Evolutionary conservation across 2,888 invertebrate genomes (phyloP).

Genomic region (Diploptera punctata): DNA sequence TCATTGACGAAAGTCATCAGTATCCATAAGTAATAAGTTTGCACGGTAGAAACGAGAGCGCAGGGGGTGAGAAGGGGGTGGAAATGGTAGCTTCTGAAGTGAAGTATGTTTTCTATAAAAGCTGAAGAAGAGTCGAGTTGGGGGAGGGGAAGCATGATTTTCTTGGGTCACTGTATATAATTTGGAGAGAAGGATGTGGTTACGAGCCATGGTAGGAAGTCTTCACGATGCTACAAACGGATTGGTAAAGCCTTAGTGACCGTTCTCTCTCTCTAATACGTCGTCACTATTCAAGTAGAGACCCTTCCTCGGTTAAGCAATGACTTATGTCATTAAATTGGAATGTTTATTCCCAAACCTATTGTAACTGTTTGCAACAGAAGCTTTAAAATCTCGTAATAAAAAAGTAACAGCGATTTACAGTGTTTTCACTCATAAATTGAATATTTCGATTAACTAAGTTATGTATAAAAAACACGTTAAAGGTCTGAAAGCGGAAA

Average conservation of each 20-base stretch:
- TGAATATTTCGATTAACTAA: too few species aligned
- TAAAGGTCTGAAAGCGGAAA: too few species aligned
- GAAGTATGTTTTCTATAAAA: conserved; percentile 33
- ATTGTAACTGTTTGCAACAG: too few species aligned
- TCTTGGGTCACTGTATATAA: conserved; percentile 41
- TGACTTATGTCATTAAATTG: neutral
- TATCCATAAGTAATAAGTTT: conserved; percentile 46
- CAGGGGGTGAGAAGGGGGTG: conserved; percentile 47
- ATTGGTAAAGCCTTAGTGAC: neutral
- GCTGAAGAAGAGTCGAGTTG: conserved; percentile 45
- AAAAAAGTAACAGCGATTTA: too few species aligned
- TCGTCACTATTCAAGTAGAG: neutral
- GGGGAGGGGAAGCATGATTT: conserved; percentile 44
- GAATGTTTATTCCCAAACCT: too few species aligned
- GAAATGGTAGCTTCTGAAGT: conserved; percentile 50
- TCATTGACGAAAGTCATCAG: conserved; percentile 46
- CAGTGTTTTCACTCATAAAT: too few species aligned
- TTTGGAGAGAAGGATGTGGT: conserved; percentile 38
- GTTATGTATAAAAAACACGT: too few species aligned
- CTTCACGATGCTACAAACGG: conserved; percentile 2
- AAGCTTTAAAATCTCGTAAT: too few species aligned
- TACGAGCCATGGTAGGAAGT: conserved; percentile 25
- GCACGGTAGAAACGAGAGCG: conserved; percentile 33
- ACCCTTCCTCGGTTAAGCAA: neutral
- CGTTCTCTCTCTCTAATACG: neutral